phyloP scores from a whole-genome alignment of 2,797 vertebrate species.

The Girardinus metallicus region DNA sequence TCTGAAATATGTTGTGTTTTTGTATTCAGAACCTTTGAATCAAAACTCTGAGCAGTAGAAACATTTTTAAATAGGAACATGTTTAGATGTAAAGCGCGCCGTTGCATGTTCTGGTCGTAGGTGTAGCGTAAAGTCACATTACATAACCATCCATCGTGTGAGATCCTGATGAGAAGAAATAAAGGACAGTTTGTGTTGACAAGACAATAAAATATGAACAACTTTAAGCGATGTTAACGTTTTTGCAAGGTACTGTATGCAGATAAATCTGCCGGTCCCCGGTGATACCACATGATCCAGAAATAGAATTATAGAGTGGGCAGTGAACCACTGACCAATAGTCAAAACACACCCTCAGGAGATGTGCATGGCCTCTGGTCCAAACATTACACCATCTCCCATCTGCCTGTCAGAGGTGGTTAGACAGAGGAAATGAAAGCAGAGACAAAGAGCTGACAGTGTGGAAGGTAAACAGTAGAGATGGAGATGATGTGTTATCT shows the following conservation, averaged over 20 bases:
- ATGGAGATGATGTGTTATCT: slow-evolving; percentile 45
- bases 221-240: background rate
- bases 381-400: slow-evolving; percentile 31
- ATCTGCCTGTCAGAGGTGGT: slow-evolving; percentile 53
- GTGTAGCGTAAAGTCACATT: background rate
- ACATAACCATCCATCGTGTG: background rate
- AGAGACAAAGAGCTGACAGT: slow-evolving; percentile 31
- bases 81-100: background rate
- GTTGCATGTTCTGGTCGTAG: background rate
- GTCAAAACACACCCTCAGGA: slow-evolving; percentile 21
- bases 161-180: background rate
- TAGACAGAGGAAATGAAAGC: slow-evolving; percentile 61
- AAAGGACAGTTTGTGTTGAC: background rate
- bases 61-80: background rate
- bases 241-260: background rate
- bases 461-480: slow-evolving; percentile 18
- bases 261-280: background rate
- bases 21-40: background rate
- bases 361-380: slow-evolving; percentile 33
- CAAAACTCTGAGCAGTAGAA: background rate
- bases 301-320: slow-evolving; percentile 28
- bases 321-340: slow-evolving; percentile 13
- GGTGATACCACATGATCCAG: slow-evolving; percentile 3
- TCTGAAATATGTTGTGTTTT: background rate
- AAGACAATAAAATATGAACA: background rate